Percentiles rank a stretch among this genome's conserved stretches.
Evolutionary conservation across 2,797 vertebrate genomes (phyloP).

Genomic region (Streptopelia turtur): DNA sequence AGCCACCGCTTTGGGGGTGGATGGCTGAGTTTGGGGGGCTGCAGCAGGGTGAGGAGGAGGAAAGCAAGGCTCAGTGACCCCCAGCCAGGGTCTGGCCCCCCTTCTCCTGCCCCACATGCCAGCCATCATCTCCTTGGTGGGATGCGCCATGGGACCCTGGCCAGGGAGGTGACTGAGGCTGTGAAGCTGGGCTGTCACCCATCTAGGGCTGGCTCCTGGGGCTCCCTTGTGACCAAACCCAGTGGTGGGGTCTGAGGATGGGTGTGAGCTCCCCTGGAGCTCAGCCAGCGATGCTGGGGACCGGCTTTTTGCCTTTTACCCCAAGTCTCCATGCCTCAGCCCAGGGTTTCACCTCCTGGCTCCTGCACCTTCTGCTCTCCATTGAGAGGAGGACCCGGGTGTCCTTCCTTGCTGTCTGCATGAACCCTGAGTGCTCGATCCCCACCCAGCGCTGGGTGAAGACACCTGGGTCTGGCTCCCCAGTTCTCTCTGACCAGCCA

Average conservation of each 20-base stretch:
- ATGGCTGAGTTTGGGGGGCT: neutral
- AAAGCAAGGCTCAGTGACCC: neutral
- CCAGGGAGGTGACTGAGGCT: neutral
- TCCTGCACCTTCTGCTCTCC: neutral
- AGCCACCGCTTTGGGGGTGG: fast-evolving
- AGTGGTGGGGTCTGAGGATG: neutral
- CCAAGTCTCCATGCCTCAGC: neutral
- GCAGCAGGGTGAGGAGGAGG: neutral
- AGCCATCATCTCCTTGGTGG: neutral
- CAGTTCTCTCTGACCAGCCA: neutral
- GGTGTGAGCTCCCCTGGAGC: neutral
- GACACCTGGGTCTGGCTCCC: neutral
- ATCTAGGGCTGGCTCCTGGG: neutral
- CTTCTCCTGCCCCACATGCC: neutral
- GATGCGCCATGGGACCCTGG: neutral
- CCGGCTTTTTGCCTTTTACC: neutral
- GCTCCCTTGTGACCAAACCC: neutral
- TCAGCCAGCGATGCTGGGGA: neutral
- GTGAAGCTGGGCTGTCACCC: too few species aligned
- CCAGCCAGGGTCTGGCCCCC: neutral
- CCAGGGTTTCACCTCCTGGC: neutral
- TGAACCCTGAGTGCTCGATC: fast-evolving
- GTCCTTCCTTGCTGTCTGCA: neutral
- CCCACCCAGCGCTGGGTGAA: neutral
- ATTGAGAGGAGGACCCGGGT: neutral